Evolutionary conservation across 2,113 vertebrate genomes (phyloP).

Genomic region (Tragelaphus scriptus): DNA sequence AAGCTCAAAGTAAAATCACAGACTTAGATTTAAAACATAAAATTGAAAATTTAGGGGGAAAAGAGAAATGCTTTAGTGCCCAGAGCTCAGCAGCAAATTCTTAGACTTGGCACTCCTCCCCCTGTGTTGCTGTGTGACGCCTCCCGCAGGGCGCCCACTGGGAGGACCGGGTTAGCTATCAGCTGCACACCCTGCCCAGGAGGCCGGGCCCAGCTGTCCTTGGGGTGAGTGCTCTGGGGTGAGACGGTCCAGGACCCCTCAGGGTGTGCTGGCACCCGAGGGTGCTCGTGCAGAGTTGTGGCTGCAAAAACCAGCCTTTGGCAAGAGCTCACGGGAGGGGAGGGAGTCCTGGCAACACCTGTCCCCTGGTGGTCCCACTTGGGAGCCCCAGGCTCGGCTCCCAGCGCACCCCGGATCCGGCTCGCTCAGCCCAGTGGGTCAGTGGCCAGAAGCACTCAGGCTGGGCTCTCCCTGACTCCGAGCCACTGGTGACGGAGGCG

Average conservation of each 20-base stretch:
- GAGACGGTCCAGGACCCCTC: not conserved
- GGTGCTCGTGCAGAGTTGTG: too few species aligned
- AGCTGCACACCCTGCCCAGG: not conserved
- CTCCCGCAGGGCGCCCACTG: accelerated
- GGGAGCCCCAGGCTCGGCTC: not conserved
- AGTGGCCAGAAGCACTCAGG: not conserved
- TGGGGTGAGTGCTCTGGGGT: not conserved
- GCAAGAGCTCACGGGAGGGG: not conserved
- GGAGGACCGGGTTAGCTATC: not conserved
- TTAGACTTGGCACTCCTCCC: not conserved
- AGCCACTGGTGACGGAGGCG: not conserved
- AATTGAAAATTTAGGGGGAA: not conserved
- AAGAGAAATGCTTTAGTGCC: not conserved
- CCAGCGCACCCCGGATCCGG: not conserved
- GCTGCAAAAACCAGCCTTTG: not conserved
- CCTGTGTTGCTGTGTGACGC: not conserved
- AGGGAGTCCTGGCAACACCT: not conserved
- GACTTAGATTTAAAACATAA: not conserved
- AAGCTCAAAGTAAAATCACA: not conserved
- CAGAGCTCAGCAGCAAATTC: not conserved
- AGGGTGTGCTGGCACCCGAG: not conserved
- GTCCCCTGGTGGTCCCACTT: not conserved
- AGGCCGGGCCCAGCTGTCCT: not conserved
- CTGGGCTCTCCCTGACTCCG: not conserved
- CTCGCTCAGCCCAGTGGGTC: not conserved